Percentiles rank a stretch among this genome's conserved stretches.
Evolutionary conservation across 2,888 invertebrate genomes (phyloP).

Genomic region (Physocephala rufipes): DNA sequence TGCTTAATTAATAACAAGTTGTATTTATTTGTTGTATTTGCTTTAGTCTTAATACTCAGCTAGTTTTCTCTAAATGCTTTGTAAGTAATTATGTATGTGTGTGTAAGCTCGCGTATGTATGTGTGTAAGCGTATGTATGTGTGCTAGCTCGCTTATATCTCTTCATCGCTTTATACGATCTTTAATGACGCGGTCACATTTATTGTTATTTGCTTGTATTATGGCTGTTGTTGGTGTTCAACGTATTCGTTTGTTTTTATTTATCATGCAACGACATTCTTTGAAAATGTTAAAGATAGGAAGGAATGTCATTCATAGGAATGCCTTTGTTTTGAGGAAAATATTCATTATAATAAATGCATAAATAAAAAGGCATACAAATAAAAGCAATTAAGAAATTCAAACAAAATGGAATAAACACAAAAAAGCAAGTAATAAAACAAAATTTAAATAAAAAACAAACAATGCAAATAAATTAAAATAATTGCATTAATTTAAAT

Average conservation of each 20-base stretch:
- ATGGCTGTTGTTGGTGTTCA: not conserved
- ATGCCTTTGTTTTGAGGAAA: not conserved
- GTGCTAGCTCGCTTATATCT: not conserved
- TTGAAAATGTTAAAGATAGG: no score
- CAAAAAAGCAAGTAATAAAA: not conserved
- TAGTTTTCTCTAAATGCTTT: no score
- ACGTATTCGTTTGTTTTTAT: no score
- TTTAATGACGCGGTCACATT: not conserved
- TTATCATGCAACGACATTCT: no score
- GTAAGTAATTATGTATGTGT: no score
- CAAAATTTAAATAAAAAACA: constrained; percentile 34
- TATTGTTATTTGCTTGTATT: not conserved
- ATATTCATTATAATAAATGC: not conserved
- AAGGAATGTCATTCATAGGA: no score
- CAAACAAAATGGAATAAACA: no score
- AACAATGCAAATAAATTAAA: not conserved
- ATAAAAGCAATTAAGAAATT: not conserved
- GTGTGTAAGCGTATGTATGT: not conserved
- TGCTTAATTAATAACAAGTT: constrained; percentile 22
- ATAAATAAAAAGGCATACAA: no score
- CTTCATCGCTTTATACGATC: not conserved
- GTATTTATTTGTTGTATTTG: constrained; percentile 5
- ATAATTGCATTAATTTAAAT: no score
- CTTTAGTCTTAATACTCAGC: not conserved
- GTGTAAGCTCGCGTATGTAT: not conserved